Evolutionary conservation across 2,888 invertebrate species (phyloP), one percentile per base, ranked within the genome.

Genomic region (Leptinotarsa tumamoca): DNA sequence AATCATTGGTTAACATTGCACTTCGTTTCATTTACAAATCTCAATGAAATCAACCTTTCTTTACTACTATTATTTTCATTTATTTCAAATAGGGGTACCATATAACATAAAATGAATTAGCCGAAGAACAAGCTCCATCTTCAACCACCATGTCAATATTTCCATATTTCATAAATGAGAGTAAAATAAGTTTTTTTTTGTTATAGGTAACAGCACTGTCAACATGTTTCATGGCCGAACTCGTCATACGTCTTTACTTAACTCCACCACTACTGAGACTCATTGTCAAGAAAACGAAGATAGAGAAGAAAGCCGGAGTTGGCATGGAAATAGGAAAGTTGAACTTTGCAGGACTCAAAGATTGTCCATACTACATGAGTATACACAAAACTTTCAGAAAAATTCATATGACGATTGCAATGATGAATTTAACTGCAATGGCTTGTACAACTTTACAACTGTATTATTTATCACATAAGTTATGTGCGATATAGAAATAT

Each of bases 321-420:
- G 96, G 96, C 1, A 91, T 92, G 84, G 96, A 96, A 90, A 88
- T 96, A 75, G 96, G 96, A 63, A 91, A 91, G 83, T 91, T 95
- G 82, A 90, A 94, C 63, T 90, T 94, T 49, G 94, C 95, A 71
- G 91, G 92, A 80, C 89, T 96, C 43, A 91, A 92, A 21, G 91
- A 94, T 85, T 95, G 95, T 85, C 95, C 95, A 0, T 94, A 94
- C 86, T 96, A 96, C 89, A 90, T 94, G 82, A 92, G 92, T 83
- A 91, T 95, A 18, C 92, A 96, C 84, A 91, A 90, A 80, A 90
- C 92, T 50, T 96, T 96, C 89, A 92, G 96, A 70, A 91, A 92
- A 61, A 91, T 94, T 71, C 96, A 96, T 89, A 93, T 94, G 86
- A 90, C 90, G 77, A 94, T 95, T 82, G 96, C 96, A 17, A 92